Evolutionary conservation across 2,888 invertebrate species (phyloP).

Genomic region (Pyrgus malvae): DNA sequence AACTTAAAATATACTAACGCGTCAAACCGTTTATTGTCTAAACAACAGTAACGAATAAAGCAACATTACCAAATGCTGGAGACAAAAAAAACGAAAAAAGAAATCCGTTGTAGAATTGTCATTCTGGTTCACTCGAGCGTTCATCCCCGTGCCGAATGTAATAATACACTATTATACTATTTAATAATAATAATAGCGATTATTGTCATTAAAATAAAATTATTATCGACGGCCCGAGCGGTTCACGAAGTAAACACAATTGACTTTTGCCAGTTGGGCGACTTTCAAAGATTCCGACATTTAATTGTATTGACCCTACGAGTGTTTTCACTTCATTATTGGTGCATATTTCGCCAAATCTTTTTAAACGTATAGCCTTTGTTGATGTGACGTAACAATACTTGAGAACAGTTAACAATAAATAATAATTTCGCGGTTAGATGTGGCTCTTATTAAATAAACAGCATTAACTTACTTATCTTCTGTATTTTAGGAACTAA

Average conservation of each 20-base stretch:
- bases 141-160: conserved; percentile 68
- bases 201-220: conserved; percentile 69
- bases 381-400: conserved; percentile 21
- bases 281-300: conserved; percentile 67
- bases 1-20: conserved; percentile 33
- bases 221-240: conserved; percentile 71
- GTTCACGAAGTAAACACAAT: conserved; percentile 75
- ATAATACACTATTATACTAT: conserved; percentile 68
- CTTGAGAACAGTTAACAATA: conserved; percentile 2
- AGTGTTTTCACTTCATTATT: conserved; percentile 62
- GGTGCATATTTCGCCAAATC: conserved; percentile 32
- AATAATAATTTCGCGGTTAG: not conserved
- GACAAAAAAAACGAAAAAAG: conserved; percentile 42
- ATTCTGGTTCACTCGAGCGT: conserved; percentile 74
- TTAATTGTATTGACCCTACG: conserved; percentile 75
- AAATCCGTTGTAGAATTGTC: conserved; percentile 51
- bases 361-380: conserved; percentile 21
- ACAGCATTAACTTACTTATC: too few species aligned
- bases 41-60: conserved; percentile 39
- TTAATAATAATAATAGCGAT: conserved; percentile 64
- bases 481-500: too few species aligned
- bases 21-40: conserved; percentile 33
- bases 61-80: conserved; percentile 14
- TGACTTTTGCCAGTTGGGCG: conserved; percentile 77
- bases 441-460: not conserved